Evolutionary conservation across 2,888 invertebrate species (phyloP), one percentile per base, ranked within the genome.

Genomic region (Acronicta leporina): DNA sequence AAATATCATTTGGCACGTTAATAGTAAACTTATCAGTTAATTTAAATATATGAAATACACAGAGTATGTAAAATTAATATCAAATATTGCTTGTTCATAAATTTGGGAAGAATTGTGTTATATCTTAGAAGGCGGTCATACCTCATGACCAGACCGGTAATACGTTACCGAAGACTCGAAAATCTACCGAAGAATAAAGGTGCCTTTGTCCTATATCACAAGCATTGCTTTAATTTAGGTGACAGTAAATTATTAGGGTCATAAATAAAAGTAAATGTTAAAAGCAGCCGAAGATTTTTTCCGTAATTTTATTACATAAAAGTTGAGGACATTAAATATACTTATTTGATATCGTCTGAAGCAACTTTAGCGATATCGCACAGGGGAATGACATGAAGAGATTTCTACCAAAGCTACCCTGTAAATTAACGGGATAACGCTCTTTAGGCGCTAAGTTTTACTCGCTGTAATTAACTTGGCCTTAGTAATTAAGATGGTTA

Each of bases 401-500:
- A 90, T 90, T 89, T 87, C 81, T 79, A 71, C 77, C 81, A 79
- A 86, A 87, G 79, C 83, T 82, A 81, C 86, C 86, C 82, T 72
- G 73, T 84, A 92, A 92, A 92, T 92, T 90, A 91, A 88, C 86
- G 87, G 90, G 87, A 90, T 92, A 88, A 85, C 84, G 86, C 88
- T 89, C 88, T 89, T 88, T 87, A 90, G 89, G 85, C 87, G 90
- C 82, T 92, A 92, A 93, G 92, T 92, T 92, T 91, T 90, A 86
- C 88, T 86, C 85, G 75, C 79, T 87, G 84, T 92, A 92, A 93
- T 92, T 92, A 92, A 92, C 91, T 92, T 88, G 87, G 91, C 87
- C 92, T 89, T 87, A 88, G 92, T 91, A 92, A 93, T 93, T 92
- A 92, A 92, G 91, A 91, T 92, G 91, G 90, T 92, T 93, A 91